Conservation (phyloP, 1,140 invertebrate genomes). For the Lycorma delicatula region DNA sequence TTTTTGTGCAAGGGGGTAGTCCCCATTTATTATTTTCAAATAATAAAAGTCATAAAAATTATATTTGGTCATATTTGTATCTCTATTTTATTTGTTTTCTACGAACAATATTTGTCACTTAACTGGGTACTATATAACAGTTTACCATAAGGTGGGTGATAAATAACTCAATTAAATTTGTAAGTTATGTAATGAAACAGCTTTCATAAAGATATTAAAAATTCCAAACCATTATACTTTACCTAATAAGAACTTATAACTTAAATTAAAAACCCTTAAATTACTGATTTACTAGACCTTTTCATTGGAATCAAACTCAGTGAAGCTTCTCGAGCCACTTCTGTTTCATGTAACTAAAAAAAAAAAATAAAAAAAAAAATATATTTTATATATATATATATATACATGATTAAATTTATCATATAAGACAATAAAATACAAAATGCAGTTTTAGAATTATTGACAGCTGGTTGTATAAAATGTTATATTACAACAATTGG, state of each 20-base stretch:
- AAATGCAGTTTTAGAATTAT: neutral
- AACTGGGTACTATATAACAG: too few species aligned
- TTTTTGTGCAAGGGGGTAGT: neutral
- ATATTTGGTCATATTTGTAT: neutral
- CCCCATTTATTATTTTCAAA: neutral
- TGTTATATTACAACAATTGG: too few species aligned
- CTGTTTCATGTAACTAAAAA: slow-evolving; percentile 22
- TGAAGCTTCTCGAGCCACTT: slow-evolving; percentile 19
- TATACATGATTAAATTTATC: neutral
- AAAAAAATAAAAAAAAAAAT: slow-evolving; percentile 9
- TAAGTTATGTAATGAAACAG: too few species aligned
- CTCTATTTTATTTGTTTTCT: neutral
- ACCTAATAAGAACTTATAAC: neutral
- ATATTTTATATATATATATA: too few species aligned
- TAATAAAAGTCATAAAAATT: neutral
- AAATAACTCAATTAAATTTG: too few species aligned
- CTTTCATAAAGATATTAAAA: too few species aligned
- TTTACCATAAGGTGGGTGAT: too few species aligned
- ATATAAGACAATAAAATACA: too few species aligned
- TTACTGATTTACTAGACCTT: slow-evolving; percentile 13
- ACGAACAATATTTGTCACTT: too few species aligned
- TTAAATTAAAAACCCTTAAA: neutral
- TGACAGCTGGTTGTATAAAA: too few species aligned
- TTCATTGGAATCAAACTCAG: slow-evolving; percentile 22
- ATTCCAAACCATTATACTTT: too few species aligned